Evolutionary conservation across 2,888 invertebrate genomes (phyloP), one percentile per base, ranked within the genome.

Genomic region (Zeuzera pyrina): DNA sequence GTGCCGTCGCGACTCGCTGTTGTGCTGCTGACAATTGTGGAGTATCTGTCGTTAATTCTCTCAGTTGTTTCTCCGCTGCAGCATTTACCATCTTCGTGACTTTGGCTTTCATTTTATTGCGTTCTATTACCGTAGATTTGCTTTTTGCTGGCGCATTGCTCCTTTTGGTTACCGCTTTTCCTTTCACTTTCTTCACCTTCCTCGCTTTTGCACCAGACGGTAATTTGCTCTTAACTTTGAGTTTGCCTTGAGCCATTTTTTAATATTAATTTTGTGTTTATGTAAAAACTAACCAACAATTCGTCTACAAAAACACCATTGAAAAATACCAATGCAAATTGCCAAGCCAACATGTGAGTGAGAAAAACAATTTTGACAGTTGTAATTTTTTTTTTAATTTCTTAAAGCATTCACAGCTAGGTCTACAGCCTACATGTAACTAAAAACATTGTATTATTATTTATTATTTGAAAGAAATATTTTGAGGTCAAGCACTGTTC

Each of bases 31-130:
- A 83, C 12, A 86, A 53, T 29, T 84, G 71, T 26, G 85, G 86
- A 2, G 77, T 84, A 11, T 70, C 79, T 12, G 68, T 66, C 1
- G 89, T 88, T 35, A 84, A 61, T 1, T 87, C 79, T 30, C 91
- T 66, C 27, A 91, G 73, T 62, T 91, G 89, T 42, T 88, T 67
- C 58, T 91, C 91, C 30, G 88, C 86, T 2, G 87, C 84, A 50
- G 86, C 87, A 53, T 91, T 91, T n/a, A 91, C 88, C 56, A 87
- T 88, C 65, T 88, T 90, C 3, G 89, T 85, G 8, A 91, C 87
- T 33, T 84, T 84, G 41, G 86, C 86, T 51, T 90, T 91, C 57
- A 91, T 73, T 51, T 89, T 90, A 44, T 86, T 85, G 1, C 85
- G 64, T 53, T 89, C 88, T 30, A 86, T 69, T 14, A 83, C 70